Base-by-base conservation (phyloP, 2,113 vertebrate genomes). In the Ardeotis arabs region DNA sequence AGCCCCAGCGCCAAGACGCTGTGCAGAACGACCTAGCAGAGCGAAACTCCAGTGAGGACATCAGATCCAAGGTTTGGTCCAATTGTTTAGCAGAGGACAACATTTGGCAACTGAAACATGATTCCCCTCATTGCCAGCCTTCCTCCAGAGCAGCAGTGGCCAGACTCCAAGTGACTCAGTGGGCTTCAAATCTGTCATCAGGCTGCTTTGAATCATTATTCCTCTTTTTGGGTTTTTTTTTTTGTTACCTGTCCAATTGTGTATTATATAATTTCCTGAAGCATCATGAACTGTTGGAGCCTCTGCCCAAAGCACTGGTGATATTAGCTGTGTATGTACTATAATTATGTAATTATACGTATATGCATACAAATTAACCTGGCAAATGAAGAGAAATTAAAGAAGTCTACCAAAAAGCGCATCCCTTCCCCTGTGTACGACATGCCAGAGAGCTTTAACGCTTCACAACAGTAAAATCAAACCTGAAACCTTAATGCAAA, bases 381-480 rank as follows among this genome's bases (percentile, higher is more conserved):
- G 59, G 50, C 39, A 69, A 82, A 64, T 14, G 6, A 79, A 63
- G 12, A 62, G 74, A 72, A 72, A 66, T 50, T 27, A n/a, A 55
- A 21, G 14, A 70, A 52, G 23, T 39, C 66, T 39, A 37, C 27
- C 14, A 31, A 27, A 4, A 59, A 49, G 49, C 8, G 9, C 59
- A 31, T 31, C 68, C 13, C 4, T 37, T 88, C 72, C 29, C 27
- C 59, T 53, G 24, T 15, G n/a, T 45, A 35, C 55, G 67, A 52
- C 0, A 0, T 49, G 56, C 56, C 47, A 29, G 50, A 66, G 55
- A 81, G 16, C 35, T 90, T 75, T 10, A 77, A 53, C 8, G 4
- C 17, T 33, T 53, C 60, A 28, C 0, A 0, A 33, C 1, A 14
- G 58, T 8, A 37, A 82, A 83, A n/a, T 33, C 33, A 39, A 67